Base-by-base conservation (phyloP, 2,113 vertebrate species). In the Engraulis encrasicolus region DNA sequence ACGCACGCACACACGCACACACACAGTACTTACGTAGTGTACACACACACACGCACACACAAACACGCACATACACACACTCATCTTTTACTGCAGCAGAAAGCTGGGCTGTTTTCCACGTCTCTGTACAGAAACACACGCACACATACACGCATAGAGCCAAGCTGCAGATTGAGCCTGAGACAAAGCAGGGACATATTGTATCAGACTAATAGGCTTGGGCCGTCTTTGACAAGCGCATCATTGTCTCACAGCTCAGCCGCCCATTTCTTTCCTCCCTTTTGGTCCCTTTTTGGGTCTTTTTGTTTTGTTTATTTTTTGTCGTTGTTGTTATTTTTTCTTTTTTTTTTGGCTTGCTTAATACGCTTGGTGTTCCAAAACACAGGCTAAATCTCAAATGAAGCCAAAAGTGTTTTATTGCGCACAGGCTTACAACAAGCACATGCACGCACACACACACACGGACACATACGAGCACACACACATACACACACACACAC, bases 91-190 rank as follows among this genome's bases (percentile, higher is more conserved):
- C 79, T 23, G 40, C 40, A 36, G 50, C 50, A 36, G 52, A 85
- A 86, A 85, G 80, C 48, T 78, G 50, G 83, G 78, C 50, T 40
- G 80, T 31, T 82, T 77, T 78, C 84, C 77, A 82, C 74, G 79
- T 84, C 48, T 84, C 86, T 81, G n/a, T 77, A 78, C 85, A 34
- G 50, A 37, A 77, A 85, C 82, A 83, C 11, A 58, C 81, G n/a
- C n/a, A n/a, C n/a, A n/a, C n/a, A n/a, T n/a, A n/a, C n/a, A n/a
- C n/a, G n/a, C n/a, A n/a, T n/a, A n/a, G n/a, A n/a, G n/a, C n/a
- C n/a, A n/a, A n/a, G n/a, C n/a, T 38, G 17, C 83, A 37, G 79
- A 11, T n/a, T 61, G 27, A 50, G 40, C n/a, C 20, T 19, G 78
- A 61, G 79, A 79, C 82, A 74, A 74, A 74, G 34, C 31, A 31